A percentile compares a stretch with the other conserved stretches of the same genome.
Evolutionary conservation across 2,113 vertebrate species (phyloP).

Genomic region (Coptodon bakossiorum): DNA sequence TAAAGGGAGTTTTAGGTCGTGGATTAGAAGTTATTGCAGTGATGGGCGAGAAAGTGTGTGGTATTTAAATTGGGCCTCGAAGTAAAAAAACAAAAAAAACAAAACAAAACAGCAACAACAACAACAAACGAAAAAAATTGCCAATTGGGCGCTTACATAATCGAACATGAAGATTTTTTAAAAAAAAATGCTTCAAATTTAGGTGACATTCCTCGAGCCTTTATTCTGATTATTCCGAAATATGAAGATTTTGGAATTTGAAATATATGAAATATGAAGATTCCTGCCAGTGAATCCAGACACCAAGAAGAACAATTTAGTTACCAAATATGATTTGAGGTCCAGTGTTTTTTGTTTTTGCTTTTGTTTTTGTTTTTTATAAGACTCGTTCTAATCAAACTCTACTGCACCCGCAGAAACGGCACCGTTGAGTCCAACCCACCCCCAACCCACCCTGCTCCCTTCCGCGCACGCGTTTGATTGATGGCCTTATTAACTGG

Average conservation of each 20-base stretch:
- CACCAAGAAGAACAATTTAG: background rate
- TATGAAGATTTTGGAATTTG: background rate
- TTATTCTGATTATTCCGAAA: background rate
- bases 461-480: slow-evolving; percentile 67
- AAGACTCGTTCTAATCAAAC: slow-evolving; percentile 36
- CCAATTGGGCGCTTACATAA: background rate
- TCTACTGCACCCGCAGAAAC: background rate
- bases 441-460: background rate
- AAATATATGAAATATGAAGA: background rate
- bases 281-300: background rate
- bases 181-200: background rate
- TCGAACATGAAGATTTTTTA: background rate
- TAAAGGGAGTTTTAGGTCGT: background rate
- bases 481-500: slow-evolving; percentile 99
- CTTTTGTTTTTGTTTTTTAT: background rate
- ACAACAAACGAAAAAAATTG: background rate
- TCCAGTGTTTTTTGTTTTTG: background rate
- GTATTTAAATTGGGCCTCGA: background rate
- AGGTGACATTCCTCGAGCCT: background rate
- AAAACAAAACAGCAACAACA: background rate
- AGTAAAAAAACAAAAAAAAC: background rate
- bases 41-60: background rate
- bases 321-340: background rate
- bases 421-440: background rate
- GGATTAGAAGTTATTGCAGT: background rate